Evolutionary conservation across 2,888 invertebrate species (phyloP), one percentile per base, ranked within the genome.

Genomic region (Drosophila colorata): DNA sequence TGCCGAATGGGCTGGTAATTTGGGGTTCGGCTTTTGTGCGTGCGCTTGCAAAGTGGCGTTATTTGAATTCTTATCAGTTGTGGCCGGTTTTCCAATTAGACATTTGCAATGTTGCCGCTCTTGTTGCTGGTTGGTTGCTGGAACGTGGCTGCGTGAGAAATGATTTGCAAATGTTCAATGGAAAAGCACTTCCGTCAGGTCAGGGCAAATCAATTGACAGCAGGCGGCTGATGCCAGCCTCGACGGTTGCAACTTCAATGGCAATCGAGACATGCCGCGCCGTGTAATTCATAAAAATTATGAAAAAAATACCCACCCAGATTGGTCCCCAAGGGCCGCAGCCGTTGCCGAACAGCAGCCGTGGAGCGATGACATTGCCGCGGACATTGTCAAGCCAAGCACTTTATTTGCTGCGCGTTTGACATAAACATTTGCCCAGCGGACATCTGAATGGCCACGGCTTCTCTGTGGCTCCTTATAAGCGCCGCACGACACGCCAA

Each of bases 361-460:
- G 4, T 28, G n/a, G 35, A 48, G 59, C 71, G 81, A 80, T 83
- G 82, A 83, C 82, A 83, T 83, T 84, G 87, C 85, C 70, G 79
- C 66, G 69, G 82, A 83, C 88, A 87, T 88, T 83, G 83, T 83
- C 83, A 88, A 82, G 79, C 75, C 88, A 81, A 86, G 88, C 88
- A 86, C 88, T 86, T 88, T 86, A 86, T 86, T 86, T 86, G 87
- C 84, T 72, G 79, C 78, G 73, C 80, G 87, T 78, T 87, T 86
- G 86, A 88, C 86, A 86, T 86, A 88, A 86, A 86, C 88, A 86
- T 86, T 86, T 87, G 87, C 85, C 85, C 85, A 80, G 78, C 69
- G 85, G 85, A 85, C 85, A 85, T 80, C 83, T 85, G 85, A 85
- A 85, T 85, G 83, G 88, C 78, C 74, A 78, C 78, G 85, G 85